Conservation (phyloP, 2,797 vertebrate species). For the Scarus forsteni region DNA sequence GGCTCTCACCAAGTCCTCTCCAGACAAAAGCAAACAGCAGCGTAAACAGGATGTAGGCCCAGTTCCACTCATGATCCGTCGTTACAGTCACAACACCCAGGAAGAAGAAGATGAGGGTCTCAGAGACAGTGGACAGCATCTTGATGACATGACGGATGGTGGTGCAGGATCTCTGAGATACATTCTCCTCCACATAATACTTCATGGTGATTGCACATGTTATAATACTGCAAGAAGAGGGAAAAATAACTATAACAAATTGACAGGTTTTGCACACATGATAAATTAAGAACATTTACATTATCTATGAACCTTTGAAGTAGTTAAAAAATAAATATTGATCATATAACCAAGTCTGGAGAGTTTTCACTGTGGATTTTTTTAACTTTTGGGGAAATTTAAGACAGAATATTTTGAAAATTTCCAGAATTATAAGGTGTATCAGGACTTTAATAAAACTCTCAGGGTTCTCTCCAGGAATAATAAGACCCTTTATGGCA, state of each 20-base stretch:
- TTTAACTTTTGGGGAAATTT: too few relatives aligned
- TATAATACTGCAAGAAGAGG: conserved; percentile 85
- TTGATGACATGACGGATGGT: conserved; percentile 96
- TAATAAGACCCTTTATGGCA: too few relatives aligned
- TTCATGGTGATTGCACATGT: conserved; percentile 95
- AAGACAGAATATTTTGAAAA: too few relatives aligned
- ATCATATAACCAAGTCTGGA: too few relatives aligned
- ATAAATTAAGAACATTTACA: too few relatives aligned
- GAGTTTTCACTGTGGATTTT: too few relatives aligned
- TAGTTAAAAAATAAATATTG: too few relatives aligned
- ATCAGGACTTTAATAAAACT: too few relatives aligned
- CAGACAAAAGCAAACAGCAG: conserved; percentile 92
- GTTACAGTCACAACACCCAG: conserved; percentile 94
- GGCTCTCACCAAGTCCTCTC: conserved; percentile 88
- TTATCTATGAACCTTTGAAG: too few relatives aligned
- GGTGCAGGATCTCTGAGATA: conserved; percentile 94
- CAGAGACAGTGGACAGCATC: conserved; percentile 93
- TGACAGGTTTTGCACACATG: too few relatives aligned
- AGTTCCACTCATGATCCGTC: conserved; percentile 95
- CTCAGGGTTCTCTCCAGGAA: too few relatives aligned
- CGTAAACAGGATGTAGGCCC: conserved; percentile 93
- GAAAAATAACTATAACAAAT: neutral
- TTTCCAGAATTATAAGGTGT: too few relatives aligned
- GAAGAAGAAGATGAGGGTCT: conserved; percentile 97
- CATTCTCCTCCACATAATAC: conserved; percentile 95